Evolutionary conservation across 1,140 invertebrate species (phyloP), one percentile per base, ranked within the genome.

Genomic region (Brachionus rubens): DNA sequence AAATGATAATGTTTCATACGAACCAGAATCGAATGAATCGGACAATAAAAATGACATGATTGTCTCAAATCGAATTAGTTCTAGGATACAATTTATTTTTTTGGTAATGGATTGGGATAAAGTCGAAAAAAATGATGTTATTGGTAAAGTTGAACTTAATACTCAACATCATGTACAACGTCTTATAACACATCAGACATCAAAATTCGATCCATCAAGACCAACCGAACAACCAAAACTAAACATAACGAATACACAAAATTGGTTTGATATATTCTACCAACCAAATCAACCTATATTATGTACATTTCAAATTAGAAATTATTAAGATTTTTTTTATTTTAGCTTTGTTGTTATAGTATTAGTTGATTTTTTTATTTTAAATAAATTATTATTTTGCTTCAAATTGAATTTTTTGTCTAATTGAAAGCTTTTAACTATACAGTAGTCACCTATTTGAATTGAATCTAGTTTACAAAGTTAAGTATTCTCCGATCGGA

Each of bases 61-160:
- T 24, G 2, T 72, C 5, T 82, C 88, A 75, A 89, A 89, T 77
- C 91, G 93, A 80, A 90, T 90, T 16, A 88, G 97, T 54, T 91
- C 92, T 79, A 91, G 91, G 80, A 91, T 97, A 62, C 92, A 91
- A 72, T 87, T 98, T 33, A 93, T 97, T 83, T 91, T 98, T 80
- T 88, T 95, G 80, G 88, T 98, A 56, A 88, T 97, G 2, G 95
- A 98, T 84, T 97, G 94, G 92, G 94, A 98, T 86, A 87, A 94
- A 77, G 92, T 98, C 80, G 97, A 94, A 75, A 98, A 96, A 86
- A 97, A 97, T 84, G 95, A 98, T 89, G 92, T 97, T 43, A 95
- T 98, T 81, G 95, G 95, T 68, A 88, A 92, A 78, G 86, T 98
- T 80, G 92, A 96, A 81, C 87, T 98, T 54, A 94, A 94, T 48